These are phyloP conservation scores for Drosophila serrata DNA, from an alignment of 1,140 invertebrate genomes.

Conservation along the genomic window DNA sequence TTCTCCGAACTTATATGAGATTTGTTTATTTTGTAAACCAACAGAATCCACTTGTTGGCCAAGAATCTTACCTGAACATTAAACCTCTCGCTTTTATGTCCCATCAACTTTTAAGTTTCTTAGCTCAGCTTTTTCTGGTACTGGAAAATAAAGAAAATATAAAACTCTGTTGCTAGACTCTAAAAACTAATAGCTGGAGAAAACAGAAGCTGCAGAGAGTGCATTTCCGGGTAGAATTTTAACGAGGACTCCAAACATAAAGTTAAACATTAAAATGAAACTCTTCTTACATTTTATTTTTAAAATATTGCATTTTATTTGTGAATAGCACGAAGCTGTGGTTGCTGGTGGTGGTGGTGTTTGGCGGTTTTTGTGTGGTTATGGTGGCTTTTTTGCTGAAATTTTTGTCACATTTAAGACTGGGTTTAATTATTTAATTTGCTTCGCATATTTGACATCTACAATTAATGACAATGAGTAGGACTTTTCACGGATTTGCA, in stretches of 20 bases:
- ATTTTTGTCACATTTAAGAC: constrained; percentile 58
- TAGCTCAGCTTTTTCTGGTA: constrained; percentile 12
- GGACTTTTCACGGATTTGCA: constrained; percentile 73
- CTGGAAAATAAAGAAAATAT: constrained; percentile 4
- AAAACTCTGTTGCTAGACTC: constrained; percentile 3
- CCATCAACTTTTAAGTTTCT: constrained; percentile 1
- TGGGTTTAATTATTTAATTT: constrained; percentile 69
- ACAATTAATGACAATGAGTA: constrained; percentile 71
- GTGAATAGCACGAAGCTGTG: constrained; percentile 78
- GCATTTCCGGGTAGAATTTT: constrained; percentile 8
- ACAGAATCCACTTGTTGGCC: background rate
- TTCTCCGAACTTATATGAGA: background rate
- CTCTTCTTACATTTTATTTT: constrained; percentile 53
- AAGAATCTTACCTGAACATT: background rate
- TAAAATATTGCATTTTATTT: constrained; percentile 83
- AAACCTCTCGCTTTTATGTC: constrained; percentile 8
- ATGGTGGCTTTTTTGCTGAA: constrained; percentile 50
- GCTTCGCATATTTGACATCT: constrained; percentile 69
- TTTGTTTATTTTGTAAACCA: background rate
- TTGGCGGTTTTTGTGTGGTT: constrained; percentile 24
- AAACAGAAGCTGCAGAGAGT: constrained; percentile 11
- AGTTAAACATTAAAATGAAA: constrained; percentile 19
- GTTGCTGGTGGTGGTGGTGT: constrained; percentile 30
- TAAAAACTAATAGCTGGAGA: constrained; percentile 13
- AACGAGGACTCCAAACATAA: background rate